These are phyloP conservation scores for Schrankia costaestrigalis DNA, from an alignment of 2,888 invertebrate species.

Conservation along the genomic window DNA sequence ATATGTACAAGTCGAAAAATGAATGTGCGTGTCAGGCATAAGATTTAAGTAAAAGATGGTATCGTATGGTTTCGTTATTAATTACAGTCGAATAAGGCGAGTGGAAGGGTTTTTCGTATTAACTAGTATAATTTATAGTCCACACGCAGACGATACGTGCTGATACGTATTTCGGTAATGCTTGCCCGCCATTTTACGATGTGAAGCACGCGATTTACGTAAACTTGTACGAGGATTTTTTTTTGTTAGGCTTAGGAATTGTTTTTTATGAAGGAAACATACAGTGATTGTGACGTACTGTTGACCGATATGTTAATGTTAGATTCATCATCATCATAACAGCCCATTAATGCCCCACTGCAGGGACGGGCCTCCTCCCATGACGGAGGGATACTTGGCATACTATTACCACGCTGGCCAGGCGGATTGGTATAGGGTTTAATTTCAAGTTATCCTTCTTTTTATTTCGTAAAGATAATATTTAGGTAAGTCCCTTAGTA, in stretches of 20 bases:
- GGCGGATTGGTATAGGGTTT: too few relatives aligned
- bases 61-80: constrained; percentile 68
- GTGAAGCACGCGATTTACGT: constrained; percentile 52
- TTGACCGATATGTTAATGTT: too few relatives aligned
- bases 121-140: constrained; percentile 69
- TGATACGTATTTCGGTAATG: constrained; percentile 68
- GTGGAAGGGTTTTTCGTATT: constrained; percentile 67
- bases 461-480: too few relatives aligned
- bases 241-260: constrained; percentile 22
- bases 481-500: too few relatives aligned
- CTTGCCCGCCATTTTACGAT: constrained; percentile 55
- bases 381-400: too few relatives aligned
- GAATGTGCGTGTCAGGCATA: constrained; percentile 32
- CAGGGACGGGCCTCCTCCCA: too few relatives aligned
- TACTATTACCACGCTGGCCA: too few relatives aligned
- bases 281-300: too few relatives aligned
- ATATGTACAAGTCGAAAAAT: constrained; percentile 28
- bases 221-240: constrained; percentile 8
- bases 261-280: too few relatives aligned
- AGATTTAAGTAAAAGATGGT: constrained; percentile 56
- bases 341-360: too few relatives aligned
- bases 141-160: constrained; percentile 64
- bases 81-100: constrained; percentile 59
- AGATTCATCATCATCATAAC: too few relatives aligned
- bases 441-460: too few relatives aligned